These are phyloP conservation scores for Rotaria sp. DNA, from an alignment of 2,888 invertebrate species.

Conservation along the genomic window DNA sequence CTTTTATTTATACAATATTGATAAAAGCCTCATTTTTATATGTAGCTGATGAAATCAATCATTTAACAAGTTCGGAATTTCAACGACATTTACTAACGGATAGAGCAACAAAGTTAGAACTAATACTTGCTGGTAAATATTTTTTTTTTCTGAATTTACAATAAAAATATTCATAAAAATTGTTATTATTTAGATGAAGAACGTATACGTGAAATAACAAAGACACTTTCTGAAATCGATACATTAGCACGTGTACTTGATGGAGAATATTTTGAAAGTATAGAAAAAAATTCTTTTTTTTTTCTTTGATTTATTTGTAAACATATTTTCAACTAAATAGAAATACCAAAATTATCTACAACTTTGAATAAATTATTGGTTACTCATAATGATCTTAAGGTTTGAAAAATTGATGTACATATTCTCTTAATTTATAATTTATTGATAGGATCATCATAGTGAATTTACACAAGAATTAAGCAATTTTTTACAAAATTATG, in stretches of 20 bases:
- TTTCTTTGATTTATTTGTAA: no score
- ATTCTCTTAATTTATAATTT: background rate
- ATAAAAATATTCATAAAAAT: background rate
- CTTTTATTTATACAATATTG: no score
- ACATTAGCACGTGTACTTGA: slow-evolving; percentile 5
- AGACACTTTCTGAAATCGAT: background rate
- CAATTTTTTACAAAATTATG: background rate
- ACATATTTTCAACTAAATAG: background rate
- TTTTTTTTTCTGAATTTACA: background rate
- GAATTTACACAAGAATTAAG: background rate
- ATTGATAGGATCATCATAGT: background rate
- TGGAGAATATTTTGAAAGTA: background rate
- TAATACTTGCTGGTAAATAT: background rate
- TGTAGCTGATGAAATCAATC: background rate
- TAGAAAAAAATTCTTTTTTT: background rate
- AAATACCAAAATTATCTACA: background rate
- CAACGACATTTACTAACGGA: background rate
- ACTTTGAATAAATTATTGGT: background rate
- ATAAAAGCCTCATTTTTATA: background rate
- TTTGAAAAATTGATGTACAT: background rate
- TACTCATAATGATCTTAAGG: background rate
- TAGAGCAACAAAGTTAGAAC: slow-evolving; percentile 9
- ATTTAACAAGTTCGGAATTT: slow-evolving; percentile 8
- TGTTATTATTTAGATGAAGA: slow-evolving; percentile 1
- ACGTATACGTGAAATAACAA: slow-evolving; percentile 5